phyloP scores from a whole-genome alignment of 64 coral and sea anemone species.

The Montipora efflorescens region DNA sequence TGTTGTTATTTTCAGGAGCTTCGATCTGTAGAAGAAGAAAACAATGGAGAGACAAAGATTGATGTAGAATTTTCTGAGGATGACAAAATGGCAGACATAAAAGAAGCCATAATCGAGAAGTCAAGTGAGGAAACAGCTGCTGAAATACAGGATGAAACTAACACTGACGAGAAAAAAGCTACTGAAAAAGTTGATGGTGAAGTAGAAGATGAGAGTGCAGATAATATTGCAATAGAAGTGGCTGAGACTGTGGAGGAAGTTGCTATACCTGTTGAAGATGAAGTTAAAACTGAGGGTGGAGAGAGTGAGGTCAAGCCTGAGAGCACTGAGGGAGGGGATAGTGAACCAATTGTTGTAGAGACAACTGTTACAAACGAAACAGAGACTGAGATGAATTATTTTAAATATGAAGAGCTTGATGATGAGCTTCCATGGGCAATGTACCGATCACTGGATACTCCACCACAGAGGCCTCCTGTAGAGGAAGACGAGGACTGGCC shows the following conservation, averaged over 20 bases:
- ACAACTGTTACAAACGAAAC: conserved; percentile 37
- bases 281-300: conserved; percentile 8
- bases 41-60: neutral
- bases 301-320: neutral
- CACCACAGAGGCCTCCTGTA: conserved; percentile 41
- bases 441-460: conserved; percentile 92
- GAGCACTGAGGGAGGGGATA: neutral
- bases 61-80: neutral
- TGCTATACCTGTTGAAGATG: conserved; percentile 43
- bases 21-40: conserved; percentile 32
- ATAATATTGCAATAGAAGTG: conserved; percentile 41
- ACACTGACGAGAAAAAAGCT: neutral
- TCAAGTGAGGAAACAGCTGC: neutral
- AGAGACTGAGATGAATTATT: conserved; percentile 48
- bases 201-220: conserved; percentile 33
- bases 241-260: conserved; percentile 38
- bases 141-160: neutral
- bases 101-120: neutral
- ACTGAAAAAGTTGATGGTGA: neutral
- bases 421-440: conserved; percentile 99
- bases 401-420: conserved; percentile 80
- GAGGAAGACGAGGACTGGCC: conserved; percentile 94
- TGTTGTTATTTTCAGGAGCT: conserved; percentile 1
- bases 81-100: neutral
- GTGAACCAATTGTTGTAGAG: neutral